Base-by-base conservation (phyloP, 1,140 invertebrate species). In the Latrodectus geometricus region DNA sequence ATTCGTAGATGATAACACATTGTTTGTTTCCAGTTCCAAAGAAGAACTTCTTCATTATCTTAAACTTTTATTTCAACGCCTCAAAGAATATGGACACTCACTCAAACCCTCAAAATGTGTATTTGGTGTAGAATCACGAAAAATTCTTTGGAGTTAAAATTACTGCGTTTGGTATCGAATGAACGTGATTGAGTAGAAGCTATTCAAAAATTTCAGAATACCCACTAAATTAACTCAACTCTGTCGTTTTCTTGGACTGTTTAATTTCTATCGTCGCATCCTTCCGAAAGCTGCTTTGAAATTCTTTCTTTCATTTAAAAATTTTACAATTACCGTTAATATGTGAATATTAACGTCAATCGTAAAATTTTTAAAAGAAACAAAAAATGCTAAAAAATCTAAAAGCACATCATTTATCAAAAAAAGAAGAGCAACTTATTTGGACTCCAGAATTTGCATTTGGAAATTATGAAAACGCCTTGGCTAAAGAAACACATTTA, bases 31-130 rank as follows among this genome's bases (percentile, higher is more conserved):
- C 9, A 8, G 21, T n/a, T 20, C 17, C 8, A 8, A 9, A 8
- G 17, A 20, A 20, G 17, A 69, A 23, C 68, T 9, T 17, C 17
- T 20, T 0, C 23, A 70, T 12, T 90, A 92, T 80, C 75, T 93
- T 4, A 68, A 84, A 11, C 54, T 86, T 48, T 88, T 92, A 3
- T 89, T n/a, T 9, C 8, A 20, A 23, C 21, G 17, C n/a, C 9
- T 69, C 8, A 9, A 21, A 69, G 66, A 17, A 11, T 21, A 9
- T n/a, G 15, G 66, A 21, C n/a, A 8, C 8, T 8, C 66, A 8
- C 8, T 49, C 9, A 50, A 49, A 74, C 35, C 48, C 12, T 4
- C 48, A 14, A 74, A 74, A 52, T 74, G 72, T 20, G 9, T 35
- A 48, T 74, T 74, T 48, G 72, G 35, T 48, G 72, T 50, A 8